Base-by-base conservation (phyloP, 2,113 vertebrate species). In the Mastomys coucha region DNA sequence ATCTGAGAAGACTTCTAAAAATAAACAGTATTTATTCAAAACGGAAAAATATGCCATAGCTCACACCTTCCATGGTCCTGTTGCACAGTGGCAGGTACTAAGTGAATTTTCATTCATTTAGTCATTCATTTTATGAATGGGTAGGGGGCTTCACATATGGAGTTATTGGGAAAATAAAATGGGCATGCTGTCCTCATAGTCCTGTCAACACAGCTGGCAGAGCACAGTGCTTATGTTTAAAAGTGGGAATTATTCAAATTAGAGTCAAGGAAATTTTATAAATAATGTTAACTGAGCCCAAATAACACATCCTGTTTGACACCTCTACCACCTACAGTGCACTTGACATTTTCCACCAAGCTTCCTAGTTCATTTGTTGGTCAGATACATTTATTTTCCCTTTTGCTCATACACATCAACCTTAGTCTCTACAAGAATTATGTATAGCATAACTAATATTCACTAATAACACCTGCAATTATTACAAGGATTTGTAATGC, bases 1-100 rank as follows among this genome's bases (percentile, higher is more conserved):
- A 85, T 20, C 49, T 89, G 56, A 93, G 33, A 94, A 94, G 6
- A 78, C 69, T 85, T 88, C 80, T 82, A 87, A 92, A 91, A 49
- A 70, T 14, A 86, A 96, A 94, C 22, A 82, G 60, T 42, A 81
- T 14, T 39, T 70, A 60, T 3, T 73, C 33, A 33, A 94, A 86
- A 56, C 45, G 20, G 73, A 17, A 92, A 93, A 60, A 77, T 33
- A 89, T 60, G 63, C 28, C 80, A 73, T 24, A 20, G 28, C 19
- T 19, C 39, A 8, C 65, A 72, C 2, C 60, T 13, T 8, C 77
- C 26, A 5, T 63, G 16, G 60, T 39, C 33, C 56, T 72, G 84
- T 14, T 51, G 31, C 5, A 70, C 26, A 11, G 14, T 8, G 26
- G 14, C 9, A 86, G 65, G 36, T 81, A 33, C 51, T 58, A 70